These are phyloP conservation scores for Silurus meridionalis DNA, from an alignment of 2,113 vertebrate genomes.

Conservation along the genomic window DNA sequence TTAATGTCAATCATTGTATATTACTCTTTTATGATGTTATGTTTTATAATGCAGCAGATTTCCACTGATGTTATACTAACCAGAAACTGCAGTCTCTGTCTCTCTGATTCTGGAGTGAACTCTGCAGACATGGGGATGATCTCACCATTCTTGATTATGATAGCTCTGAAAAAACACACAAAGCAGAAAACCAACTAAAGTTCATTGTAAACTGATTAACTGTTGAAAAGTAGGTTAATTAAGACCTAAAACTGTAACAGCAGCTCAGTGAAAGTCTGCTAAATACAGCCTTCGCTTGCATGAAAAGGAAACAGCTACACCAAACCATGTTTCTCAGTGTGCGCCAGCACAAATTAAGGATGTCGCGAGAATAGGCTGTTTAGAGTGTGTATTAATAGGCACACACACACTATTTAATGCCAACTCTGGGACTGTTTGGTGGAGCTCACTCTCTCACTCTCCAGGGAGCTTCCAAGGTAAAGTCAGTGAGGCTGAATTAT, in stretches of 20 bases:
- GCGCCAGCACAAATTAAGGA: slow-evolving; percentile 8
- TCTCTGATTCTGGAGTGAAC: slow-evolving; percentile 94
- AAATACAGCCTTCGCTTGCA: neutral
- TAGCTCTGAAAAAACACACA: slow-evolving; percentile 77
- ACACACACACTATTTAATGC: neutral
- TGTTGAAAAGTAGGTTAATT: slow-evolving; percentile 14
- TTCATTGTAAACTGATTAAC: slow-evolving; percentile 4
- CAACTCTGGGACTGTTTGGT: neutral
- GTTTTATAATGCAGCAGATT: neutral
- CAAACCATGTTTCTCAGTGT: neutral
- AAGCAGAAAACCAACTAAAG: neutral
- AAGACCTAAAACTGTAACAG: neutral
- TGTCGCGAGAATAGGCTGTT: neutral
- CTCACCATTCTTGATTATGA: slow-evolving; percentile 90
- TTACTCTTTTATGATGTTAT: neutral
- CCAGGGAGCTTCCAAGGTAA: slow-evolving; percentile 6
- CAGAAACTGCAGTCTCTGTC: slow-evolving; percentile 94
- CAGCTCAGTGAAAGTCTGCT: neutral
- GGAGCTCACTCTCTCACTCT: neutral
- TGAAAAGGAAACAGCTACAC: slow-evolving; percentile 3
- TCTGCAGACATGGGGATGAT: slow-evolving; percentile 92
- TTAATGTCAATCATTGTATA: neutral
- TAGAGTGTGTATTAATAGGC: slow-evolving; percentile 1
- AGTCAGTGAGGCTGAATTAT: slow-evolving; percentile 30
- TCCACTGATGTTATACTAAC: slow-evolving; percentile 69